Conservation (phyloP, 2,797 vertebrate species). For the Microchirus variegatus region DNA sequence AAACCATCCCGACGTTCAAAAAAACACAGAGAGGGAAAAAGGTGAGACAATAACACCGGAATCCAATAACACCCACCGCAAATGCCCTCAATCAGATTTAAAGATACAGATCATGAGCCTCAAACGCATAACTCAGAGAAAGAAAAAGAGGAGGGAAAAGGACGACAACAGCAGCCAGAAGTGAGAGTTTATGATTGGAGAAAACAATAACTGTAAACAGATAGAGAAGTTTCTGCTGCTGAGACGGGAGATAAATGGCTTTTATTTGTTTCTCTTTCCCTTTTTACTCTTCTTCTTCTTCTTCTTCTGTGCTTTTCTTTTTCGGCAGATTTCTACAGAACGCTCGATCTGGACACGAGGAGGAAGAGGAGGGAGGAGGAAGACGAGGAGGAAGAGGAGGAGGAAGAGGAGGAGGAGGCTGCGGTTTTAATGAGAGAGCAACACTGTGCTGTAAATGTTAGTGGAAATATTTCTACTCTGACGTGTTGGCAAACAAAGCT, state of each 20-base stretch:
- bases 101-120: constrained; percentile 72
- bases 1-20: constrained; percentile 70
- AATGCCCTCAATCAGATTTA: constrained; percentile 79
- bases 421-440: constrained; percentile 72
- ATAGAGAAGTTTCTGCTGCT: constrained; percentile 69
- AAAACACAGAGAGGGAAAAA: constrained; percentile 58
- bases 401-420: constrained; percentile 27
- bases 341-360: constrained; percentile 35
- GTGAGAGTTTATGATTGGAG: constrained; percentile 66
- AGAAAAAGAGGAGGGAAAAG: constrained; percentile 20
- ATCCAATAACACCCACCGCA: constrained; percentile 80
- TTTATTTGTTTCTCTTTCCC: constrained; percentile 48
- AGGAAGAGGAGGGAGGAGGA: too few species aligned
- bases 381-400: too few species aligned
- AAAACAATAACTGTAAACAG: constrained; percentile 78
- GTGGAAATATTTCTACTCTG: constrained; percentile 74
- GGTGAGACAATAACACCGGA: constrained; percentile 73
- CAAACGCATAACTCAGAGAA: constrained; percentile 65
- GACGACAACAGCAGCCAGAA: constrained; percentile 39
- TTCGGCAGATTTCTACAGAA: constrained; percentile 52
- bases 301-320: constrained; percentile 58
- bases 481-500: constrained; percentile 78
- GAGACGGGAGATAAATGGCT: constrained; percentile 71
- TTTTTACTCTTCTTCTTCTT: constrained; percentile 11
- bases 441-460: constrained; percentile 66